Percentiles rank a stretch among this genome's conserved stretches.
Evolutionary conservation across 2,113 vertebrate genomes (phyloP).

Genomic region (Lagenorhynchus albirostris): DNA sequence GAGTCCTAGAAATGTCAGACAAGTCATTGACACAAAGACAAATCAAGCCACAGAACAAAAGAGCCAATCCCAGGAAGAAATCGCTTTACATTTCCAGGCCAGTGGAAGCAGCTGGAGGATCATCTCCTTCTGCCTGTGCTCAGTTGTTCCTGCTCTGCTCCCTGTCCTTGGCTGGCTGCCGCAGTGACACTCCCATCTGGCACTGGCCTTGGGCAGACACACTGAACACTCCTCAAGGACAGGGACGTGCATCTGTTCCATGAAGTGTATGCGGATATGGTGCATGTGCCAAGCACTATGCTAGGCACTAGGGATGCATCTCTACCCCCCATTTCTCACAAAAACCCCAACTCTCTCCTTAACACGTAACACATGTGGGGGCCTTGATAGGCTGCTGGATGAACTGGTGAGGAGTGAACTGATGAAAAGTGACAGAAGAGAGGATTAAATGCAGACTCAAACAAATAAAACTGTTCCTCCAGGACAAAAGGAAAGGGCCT

Average conservation of each 20-base stretch:
- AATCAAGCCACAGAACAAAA: constrained; percentile 54
- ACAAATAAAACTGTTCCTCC: too few species aligned
- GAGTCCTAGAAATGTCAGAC: constrained; percentile 62
- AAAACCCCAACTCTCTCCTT: neutral
- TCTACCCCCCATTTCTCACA: neutral
- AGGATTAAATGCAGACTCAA: neutral
- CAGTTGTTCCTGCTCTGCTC: neutral
- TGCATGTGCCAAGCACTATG: neutral
- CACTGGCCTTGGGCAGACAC: constrained; percentile 35
- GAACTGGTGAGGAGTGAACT: neutral
- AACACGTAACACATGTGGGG: neutral
- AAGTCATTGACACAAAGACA: constrained; percentile 32
- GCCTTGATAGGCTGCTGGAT: neutral
- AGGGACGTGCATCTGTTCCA: constrained; percentile 19
- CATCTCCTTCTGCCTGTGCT: neutral
- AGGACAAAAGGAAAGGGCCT: too few species aligned
- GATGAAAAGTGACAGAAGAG: neutral
- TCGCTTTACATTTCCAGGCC: neutral
- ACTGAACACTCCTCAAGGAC: constrained; percentile 34
- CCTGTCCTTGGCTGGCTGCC: neutral
- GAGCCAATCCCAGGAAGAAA: neutral
- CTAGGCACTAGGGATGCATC: neutral
- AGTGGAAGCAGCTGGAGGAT: constrained; percentile 30
- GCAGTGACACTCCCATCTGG: constrained; percentile 52
- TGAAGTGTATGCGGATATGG: neutral